Evolutionary conservation across 2,797 vertebrate species (phyloP), one percentile per base, ranked within the genome.

Genomic region (Halcyon smyrnensis): DNA sequence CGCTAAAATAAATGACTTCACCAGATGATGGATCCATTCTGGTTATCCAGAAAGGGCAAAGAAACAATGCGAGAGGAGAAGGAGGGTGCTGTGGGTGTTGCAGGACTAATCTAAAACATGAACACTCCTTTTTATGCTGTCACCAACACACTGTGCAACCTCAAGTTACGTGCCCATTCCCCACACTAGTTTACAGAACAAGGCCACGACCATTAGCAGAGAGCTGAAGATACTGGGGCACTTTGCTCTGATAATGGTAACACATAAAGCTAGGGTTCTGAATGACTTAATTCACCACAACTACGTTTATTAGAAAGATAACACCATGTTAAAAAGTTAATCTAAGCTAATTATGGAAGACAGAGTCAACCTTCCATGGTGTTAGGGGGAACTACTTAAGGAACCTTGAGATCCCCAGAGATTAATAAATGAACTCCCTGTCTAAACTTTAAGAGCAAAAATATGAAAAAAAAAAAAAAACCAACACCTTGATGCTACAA

Each of bases 121-220:
- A 88, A 28, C 17, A 12, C 43, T 73, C 24, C 21, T 91, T 71
- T 63, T 41, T 32, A 36, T 18, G 34, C 43, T 84, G 67, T n/a
- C n/a, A 89, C 7, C 79, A 87, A 18, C 20, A 48, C 8, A 8
- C 48, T 18, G n/a, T 3, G 9, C 53, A 54, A 30, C n/a, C 57
- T 71, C 27, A n/a, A 11, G 13, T 20, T 65, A 48, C 0, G 2
- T 23, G 37, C 6, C 25, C 21, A 21, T 20, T 79, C 48, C 30
- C 25, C 30, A 30, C 0, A 0, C n/a, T 27, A 37, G 34, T 23
- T 53, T 51, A 41, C 32, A 64, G 75, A 88, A 69, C 0, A 1
- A 69, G 27, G 69, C 37, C 64, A 79, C 60, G 80, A 45, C 16
- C 39, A 53, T 23, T 15, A 84, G 57, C 11, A 5, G 37, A 59